Evolutionary conservation across 2,888 invertebrate genomes (phyloP).

Genomic region (Cantharis flavilabris): DNA sequence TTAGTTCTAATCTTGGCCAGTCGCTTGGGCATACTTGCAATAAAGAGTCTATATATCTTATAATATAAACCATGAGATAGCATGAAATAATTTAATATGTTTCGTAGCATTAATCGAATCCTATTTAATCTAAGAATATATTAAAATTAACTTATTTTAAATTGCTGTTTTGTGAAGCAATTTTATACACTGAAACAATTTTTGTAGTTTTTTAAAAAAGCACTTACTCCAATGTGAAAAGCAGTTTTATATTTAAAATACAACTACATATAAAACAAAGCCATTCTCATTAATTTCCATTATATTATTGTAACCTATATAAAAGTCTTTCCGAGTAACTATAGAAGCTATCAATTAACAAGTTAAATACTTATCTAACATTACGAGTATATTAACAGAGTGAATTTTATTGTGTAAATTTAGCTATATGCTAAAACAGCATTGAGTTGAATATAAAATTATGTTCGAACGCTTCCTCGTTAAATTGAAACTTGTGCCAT

Average conservation of each 20-base stretch:
- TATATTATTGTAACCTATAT: background rate
- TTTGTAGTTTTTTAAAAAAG: too few relatives aligned
- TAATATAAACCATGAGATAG: too few relatives aligned
- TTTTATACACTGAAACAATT: too few relatives aligned
- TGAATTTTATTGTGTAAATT: background rate
- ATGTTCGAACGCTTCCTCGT: background rate
- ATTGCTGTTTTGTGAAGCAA: too few relatives aligned
- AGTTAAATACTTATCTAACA: background rate
- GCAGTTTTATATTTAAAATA: background rate
- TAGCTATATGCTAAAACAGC: background rate
- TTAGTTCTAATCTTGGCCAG: too few relatives aligned
- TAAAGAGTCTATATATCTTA: too few relatives aligned
- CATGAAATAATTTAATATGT: too few relatives aligned
- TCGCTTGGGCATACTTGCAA: too few relatives aligned
- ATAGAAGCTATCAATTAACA: background rate
- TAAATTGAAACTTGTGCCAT: conserved; percentile 6
- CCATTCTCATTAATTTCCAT: background rate
- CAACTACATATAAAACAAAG: background rate
- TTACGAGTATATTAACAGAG: background rate
- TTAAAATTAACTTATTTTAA: too few relatives aligned
- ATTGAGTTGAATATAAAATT: background rate
- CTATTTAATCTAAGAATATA: too few relatives aligned
- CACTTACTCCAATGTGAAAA: background rate
- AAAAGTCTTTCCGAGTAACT: background rate
- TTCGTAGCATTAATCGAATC: too few relatives aligned